These are phyloP conservation scores for Cheiracanthium punctorium DNA, from an alignment of 2,888 invertebrate species.

Conservation along the genomic window DNA sequence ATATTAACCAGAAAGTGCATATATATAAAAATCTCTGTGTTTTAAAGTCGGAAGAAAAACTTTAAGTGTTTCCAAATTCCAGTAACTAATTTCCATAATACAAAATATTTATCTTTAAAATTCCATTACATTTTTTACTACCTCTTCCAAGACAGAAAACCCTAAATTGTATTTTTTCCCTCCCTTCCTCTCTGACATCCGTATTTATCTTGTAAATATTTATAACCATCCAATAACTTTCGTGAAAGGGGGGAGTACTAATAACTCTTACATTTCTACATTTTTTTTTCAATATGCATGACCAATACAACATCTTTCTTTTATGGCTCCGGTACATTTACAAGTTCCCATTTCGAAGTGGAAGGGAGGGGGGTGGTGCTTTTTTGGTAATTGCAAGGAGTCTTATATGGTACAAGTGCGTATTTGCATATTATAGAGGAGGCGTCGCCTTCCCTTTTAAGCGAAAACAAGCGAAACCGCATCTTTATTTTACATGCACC, in stretches of 20 bases:
- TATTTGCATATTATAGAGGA: constrained; percentile 64
- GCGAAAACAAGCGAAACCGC: constrained; percentile 26
- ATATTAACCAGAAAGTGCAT: no score
- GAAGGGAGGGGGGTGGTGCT: neutral
- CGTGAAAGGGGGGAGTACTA: neutral
- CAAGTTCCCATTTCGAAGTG: constrained; percentile 19
- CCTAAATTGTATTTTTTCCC: neutral
- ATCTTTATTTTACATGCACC: constrained; percentile 19
- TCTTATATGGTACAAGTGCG: neutral
- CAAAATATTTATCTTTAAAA: neutral
- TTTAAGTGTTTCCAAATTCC: no score
- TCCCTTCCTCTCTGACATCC: neutral
- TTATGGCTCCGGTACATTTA: constrained; percentile 47
- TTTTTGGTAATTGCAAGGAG: constrained; percentile 48
- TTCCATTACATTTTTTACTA: neutral
- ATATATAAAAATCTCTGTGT: no score
- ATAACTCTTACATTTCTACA: constrained; percentile 46
- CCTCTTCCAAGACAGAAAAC: neutral
- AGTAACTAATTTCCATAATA: no score
- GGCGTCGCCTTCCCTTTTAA: constrained; percentile 32
- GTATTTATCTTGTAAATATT: constrained; percentile 22
- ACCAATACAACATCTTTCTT: constrained; percentile 22
- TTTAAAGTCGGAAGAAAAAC: no score
- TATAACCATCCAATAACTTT: constrained; percentile 20
- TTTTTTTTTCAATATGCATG: constrained; percentile 54